Evolutionary conservation across 2,113 vertebrate genomes (phyloP), one percentile per base, ranked within the genome.

Genomic region (Strix aluco): DNA sequence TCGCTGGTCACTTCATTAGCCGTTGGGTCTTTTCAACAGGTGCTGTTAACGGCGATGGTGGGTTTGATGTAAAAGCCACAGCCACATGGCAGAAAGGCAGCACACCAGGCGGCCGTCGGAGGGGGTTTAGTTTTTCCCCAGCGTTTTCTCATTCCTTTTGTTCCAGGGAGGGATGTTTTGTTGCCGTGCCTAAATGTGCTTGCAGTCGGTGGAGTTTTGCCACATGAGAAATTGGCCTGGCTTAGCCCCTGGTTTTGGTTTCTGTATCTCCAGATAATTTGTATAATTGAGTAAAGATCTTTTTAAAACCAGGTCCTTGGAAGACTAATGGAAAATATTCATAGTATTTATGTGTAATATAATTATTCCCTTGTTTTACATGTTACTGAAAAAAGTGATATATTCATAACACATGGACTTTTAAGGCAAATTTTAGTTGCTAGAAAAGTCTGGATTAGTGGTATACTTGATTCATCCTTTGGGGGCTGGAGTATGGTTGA

Each of bases 31-130:
- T 78, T 55, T 14, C 74, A 36, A 15, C 18, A 63, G 57, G 26
- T 3, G 5, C 38, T 2, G 1, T 2, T 38, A 23, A 46, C 1
- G 3, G 46, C 15, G 46, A 16, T 26, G 25, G 55, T 1, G 11
- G 57, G 27, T 49, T 6, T 58, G 69, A 47, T 54, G 46, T 21
- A 42, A 47, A 51, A 89, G 30, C 32, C 17, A 3, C 34, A 72
- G 80, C 27, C 79, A 13, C 6, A 0, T 0, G 5, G 32, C 72
- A 57, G 46, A 44, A 59, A 77, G 58, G 77, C 80, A 88, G 66
- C 21, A 42, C 0, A 0, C 44, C 63, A 15, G 46, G 75, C 7
- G 2, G 38, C 34, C 2, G 0, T 25, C 8, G 1, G 52, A 61
- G 30, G 27, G 18, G 18, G 51, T 73, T 80, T 70, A 7, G 19